phyloP scores from a whole-genome alignment of 2,888 invertebrate genomes.

The Pseudococcus longispinus region DNA sequence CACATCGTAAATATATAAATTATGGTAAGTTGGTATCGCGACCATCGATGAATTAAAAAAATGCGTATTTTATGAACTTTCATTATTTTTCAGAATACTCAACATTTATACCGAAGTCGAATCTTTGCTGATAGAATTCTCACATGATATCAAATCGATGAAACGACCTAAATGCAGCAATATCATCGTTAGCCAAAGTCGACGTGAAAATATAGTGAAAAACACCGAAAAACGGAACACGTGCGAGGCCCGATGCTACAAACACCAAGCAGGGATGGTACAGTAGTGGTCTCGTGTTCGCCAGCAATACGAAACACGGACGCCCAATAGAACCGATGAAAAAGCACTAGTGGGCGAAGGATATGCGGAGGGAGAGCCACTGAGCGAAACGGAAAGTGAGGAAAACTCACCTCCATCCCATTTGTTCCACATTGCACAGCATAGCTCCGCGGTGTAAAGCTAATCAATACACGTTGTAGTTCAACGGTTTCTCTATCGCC shows the following conservation, averaged over 20 bases:
- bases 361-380: background rate
- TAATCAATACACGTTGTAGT: constrained; percentile 49
- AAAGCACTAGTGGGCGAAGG: background rate
- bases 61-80: too few relatives aligned
- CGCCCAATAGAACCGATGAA: constrained; percentile 6
- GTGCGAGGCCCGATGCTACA: constrained; percentile 27
- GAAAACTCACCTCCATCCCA: constrained; percentile 50
- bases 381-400: constrained; percentile 27
- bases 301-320: background rate
- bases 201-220: background rate
- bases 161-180: background rate
- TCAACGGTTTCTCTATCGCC: constrained; percentile 43
- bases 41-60: background rate
- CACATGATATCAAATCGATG: too few relatives aligned
- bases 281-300: background rate
- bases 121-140: too few relatives aligned
- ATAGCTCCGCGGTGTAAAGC: constrained; percentile 38
- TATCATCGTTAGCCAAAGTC: background rate
- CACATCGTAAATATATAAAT: background rate
- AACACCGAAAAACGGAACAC: constrained; percentile 47
- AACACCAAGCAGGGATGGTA: background rate
- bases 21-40: background rate
- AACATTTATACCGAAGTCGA: constrained; percentile 3
- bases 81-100: too few relatives aligned
- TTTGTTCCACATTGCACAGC: constrained; percentile 50